These are phyloP conservation scores for Talpa occidentalis DNA, from an alignment of 2,113 vertebrate species.

Conservation along the genomic window DNA sequence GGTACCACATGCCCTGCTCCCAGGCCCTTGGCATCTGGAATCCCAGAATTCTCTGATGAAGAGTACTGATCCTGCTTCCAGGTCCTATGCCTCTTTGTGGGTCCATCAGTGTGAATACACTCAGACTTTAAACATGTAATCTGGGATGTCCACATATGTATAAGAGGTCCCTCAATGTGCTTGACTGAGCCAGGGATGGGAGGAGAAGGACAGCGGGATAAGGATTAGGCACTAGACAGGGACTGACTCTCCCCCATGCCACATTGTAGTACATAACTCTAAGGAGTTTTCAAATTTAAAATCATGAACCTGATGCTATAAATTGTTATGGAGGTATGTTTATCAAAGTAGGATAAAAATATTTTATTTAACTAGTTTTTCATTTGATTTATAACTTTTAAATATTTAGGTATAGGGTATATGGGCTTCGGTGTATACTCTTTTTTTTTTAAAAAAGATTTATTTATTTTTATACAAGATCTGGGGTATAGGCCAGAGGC, in stretches of 20 bases:
- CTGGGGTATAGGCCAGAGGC: too few species aligned
- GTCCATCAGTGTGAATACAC: background rate
- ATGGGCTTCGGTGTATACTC: background rate
- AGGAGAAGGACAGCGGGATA: background rate
- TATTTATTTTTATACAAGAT: too few species aligned
- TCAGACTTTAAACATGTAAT: background rate
- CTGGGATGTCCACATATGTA: background rate
- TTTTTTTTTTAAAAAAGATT: too few species aligned
- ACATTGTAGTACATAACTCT: conserved; percentile 21
- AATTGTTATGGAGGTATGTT: background rate
- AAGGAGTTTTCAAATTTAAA: background rate
- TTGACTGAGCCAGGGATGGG: background rate
- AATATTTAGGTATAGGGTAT: background rate
- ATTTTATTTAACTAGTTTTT: conserved; percentile 44
- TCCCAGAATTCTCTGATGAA: background rate
- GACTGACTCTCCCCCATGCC: background rate
- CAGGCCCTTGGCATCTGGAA: background rate
- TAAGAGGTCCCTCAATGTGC: background rate
- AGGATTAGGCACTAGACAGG: background rate
- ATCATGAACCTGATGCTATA: background rate
- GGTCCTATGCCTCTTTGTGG: background rate
- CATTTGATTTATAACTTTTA: conserved; percentile 48
- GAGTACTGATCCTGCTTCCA: background rate
- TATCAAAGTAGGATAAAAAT: background rate
- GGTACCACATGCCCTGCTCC: background rate